Percentiles rank a stretch among this genome's conserved stretches.
These are phyloP conservation scores for Knipowitschia caucasica DNA, from an alignment of 2,797 vertebrate genomes.

Conservation along the genomic window DNA sequence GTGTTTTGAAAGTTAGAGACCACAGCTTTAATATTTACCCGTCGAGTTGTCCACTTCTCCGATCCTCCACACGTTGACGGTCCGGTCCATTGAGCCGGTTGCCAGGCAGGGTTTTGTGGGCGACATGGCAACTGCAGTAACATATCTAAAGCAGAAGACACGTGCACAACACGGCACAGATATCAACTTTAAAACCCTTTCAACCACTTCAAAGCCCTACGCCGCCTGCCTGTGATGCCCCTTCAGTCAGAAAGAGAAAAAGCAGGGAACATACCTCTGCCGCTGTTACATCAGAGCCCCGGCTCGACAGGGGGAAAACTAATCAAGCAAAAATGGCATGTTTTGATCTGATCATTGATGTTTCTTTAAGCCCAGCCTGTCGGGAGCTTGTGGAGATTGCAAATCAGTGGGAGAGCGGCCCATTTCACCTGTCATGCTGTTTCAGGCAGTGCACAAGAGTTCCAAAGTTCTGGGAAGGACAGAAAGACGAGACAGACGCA, in stretches of 20 bases:
- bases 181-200: conserved; percentile 44
- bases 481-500: conserved; percentile 10
- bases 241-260: conserved; percentile 53
- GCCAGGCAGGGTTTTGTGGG: conserved; percentile 77
- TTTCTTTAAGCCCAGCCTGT: conserved; percentile 17
- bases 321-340: conserved; percentile 53
- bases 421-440: conserved; percentile 81
- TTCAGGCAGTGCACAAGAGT: conserved; percentile 78
- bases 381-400: conserved; percentile 39
- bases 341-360: conserved; percentile 46
- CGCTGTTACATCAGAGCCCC: conserved; percentile 45
- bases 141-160: conserved; percentile 72
- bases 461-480: conserved; percentile 74
- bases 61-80: conserved; percentile 83
- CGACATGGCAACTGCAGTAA: conserved; percentile 85
- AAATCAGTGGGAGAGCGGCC: conserved; percentile 18
- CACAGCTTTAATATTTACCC: conserved; percentile 51
- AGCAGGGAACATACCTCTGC: conserved; percentile 23
- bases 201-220: conserved; percentile 56
- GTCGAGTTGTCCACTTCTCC: conserved; percentile 54
- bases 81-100: conserved; percentile 90
- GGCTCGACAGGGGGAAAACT: conserved; percentile 40
- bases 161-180: conserved; percentile 27
- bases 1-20: background rate
- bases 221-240: conserved; percentile 49